Base-by-base conservation (phyloP, 35 echinoderm and acorn worm species). In the Amphiura filiformis region DNA sequence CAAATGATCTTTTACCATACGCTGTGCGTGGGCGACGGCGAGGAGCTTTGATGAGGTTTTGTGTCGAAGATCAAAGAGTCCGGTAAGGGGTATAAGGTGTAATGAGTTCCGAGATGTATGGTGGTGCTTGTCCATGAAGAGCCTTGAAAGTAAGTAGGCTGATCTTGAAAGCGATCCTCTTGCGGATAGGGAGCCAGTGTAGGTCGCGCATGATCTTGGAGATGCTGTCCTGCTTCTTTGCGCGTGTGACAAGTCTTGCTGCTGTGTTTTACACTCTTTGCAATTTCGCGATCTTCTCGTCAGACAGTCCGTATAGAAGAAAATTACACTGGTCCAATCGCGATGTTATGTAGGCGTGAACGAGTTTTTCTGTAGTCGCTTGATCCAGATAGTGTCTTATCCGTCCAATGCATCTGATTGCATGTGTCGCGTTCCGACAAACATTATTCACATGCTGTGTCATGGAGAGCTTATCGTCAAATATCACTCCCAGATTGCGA, bases 61-160 rank as follows among this genome's bases (percentile, higher is more conserved):
- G 15, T 26, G 1, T 13, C 26, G 61, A 70, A 70, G 61, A 70
- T 70, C 61, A 23, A 15, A 70, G 26, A 26, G 9, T 26, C 61
- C 61, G 9, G 26, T 18, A 70, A 2, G 28, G 61, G 61, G 26
- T n/a, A 30, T 70, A 70, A n/a, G 7, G 61, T 70, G 61, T 70
- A 30, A 70, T 70, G 26, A 70, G 61, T 26, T 70, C n/a, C 61
- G 28, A 15, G 26, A 70, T 26, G 15, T 26, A 70, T n/a, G 26
- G 7, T 57, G 87, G 78, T 34, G 78, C 49, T 35, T 47, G 38
- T 34, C 77, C 47, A 34, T 80, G 77, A 11, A 81, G 41, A 17
- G 87, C 77, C 78, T 81, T 89, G 52, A 57, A 89, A 13, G 87
- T 81, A 1, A 89, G 78, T 20, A 89, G 78, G n/a, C 41, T 38